phyloP scores from a whole-genome alignment of 2,797 vertebrate species.

The Phalanger gymnotis region DNA sequence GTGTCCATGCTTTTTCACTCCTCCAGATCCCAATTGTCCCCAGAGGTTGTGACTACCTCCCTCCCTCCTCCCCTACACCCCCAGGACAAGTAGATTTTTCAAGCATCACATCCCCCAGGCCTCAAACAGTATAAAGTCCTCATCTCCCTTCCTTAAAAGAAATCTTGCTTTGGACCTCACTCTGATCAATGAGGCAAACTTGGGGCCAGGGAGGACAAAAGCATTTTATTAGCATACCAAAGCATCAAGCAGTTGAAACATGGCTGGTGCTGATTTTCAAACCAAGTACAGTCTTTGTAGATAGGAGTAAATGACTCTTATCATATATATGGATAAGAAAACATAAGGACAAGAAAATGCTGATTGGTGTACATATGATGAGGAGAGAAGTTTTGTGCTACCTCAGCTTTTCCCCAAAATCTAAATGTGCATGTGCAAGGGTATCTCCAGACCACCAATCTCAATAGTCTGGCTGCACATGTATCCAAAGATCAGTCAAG shows the following conservation, averaged over 20 bases:
- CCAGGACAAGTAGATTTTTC: too few relatives aligned
- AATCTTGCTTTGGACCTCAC: too few relatives aligned
- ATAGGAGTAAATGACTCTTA: background rate
- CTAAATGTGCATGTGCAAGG: background rate
- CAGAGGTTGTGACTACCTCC: too few relatives aligned
- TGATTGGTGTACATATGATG: background rate
- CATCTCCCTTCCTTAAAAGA: background rate
- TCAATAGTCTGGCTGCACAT: background rate
- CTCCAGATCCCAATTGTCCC: too few relatives aligned
- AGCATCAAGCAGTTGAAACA: background rate
- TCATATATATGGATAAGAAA: too few relatives aligned
- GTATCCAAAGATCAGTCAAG: background rate
- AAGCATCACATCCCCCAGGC: too few relatives aligned
- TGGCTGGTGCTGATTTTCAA: background rate
- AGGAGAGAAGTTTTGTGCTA: background rate
- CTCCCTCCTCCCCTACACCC: too few relatives aligned
- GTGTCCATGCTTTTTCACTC: too few relatives aligned
- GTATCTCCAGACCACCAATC: background rate
- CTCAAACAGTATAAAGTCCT: too few relatives aligned
- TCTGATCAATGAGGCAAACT: background rate
- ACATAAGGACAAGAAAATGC: background rate
- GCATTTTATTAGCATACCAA: background rate
- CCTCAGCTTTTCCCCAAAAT: background rate
- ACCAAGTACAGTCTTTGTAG: background rate
- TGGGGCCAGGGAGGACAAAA: too few relatives aligned